These are phyloP conservation scores for Hoplostethus atlanticus DNA, from an alignment of 2,797 vertebrate genomes.

Conservation along the genomic window DNA sequence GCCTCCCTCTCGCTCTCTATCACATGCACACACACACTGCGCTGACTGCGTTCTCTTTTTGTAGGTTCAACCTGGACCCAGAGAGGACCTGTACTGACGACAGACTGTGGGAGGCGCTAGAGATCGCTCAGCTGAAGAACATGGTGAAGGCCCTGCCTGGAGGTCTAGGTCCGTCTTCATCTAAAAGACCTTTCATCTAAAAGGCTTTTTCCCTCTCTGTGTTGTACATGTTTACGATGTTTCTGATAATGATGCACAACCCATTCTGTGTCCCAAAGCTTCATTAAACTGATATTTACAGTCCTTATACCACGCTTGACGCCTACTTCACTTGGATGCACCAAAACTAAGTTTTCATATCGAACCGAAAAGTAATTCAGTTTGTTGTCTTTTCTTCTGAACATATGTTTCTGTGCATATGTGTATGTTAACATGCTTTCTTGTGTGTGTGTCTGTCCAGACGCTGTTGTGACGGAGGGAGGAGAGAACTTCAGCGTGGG, in stretches of 20 bases:
- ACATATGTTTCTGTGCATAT: neutral
- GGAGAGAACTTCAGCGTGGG: slow-evolving; percentile 99
- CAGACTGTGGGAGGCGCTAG: slow-evolving; percentile 97
- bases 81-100: slow-evolving; percentile 94
- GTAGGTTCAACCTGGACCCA: slow-evolving; percentile 96
- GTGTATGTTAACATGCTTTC: neutral
- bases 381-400: neutral
- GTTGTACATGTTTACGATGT: too few relatives aligned
- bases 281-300: too few relatives aligned
- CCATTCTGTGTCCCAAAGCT: neutral
- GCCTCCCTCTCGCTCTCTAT: neutral
- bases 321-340: too few relatives aligned
- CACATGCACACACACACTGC: too few relatives aligned
- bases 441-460: slow-evolving; percentile 71
- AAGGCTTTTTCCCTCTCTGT: too few relatives aligned
- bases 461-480: slow-evolving; percentile 94
- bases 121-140: slow-evolving; percentile 98
- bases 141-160: slow-evolving; percentile 96
- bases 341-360: too few relatives aligned
- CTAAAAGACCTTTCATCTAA: too few relatives aligned
- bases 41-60: neutral
- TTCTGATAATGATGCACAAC: neutral
- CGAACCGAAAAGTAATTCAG: too few relatives aligned
- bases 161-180: slow-evolving; percentile 87
- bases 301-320: too few relatives aligned